Evolutionary conservation across 2,113 vertebrate species (phyloP), one percentile per base, ranked within the genome.

Genomic region (Muntiacus muntjak): DNA sequence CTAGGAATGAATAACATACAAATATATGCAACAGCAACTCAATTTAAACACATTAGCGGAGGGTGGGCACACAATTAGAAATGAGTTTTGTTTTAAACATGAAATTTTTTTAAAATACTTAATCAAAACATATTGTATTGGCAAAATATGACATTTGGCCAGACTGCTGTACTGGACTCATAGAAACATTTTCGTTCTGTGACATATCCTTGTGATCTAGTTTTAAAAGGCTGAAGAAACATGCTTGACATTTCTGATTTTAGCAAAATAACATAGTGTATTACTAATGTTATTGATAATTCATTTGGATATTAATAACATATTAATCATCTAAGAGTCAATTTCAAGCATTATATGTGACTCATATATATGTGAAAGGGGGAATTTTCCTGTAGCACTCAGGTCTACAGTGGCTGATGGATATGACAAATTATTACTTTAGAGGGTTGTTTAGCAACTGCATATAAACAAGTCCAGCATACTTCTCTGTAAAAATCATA

Each of bases 31-130:
- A 98, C 98, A 98, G 98, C 98, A 99, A 99, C 98, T 98, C 97
- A 98, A 98, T 98, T 98, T 98, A 99, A 99, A 98, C 98, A 98
- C 98, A 98, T 98, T 98, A 98, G 99, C 50, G 97, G 98, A 98
- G 98, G 98, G 97, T 98, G 97, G 98, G 97, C 97, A 98, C 98
- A 98, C 98, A 99, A 98, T 98, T 96, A 98, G 95, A 97, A 93
- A 98, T 89, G 83, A 98, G 93, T 97, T 98, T 98, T 95, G 89
- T 98, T 98, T 99, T 98, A 95, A 98, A 98, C 98, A 98, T 95
- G 97, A 98, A 98, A 97, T 98, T 98, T 96, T 95, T 98, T 98
- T 98, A 98, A 98, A 98, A 98, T 96, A 97, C 98, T 98, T 95
- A 98, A 98, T 98, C 97, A 99, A 98, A 98, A 98, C 98, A 98